A percentile compares a stretch with the other conserved stretches of the same genome.
These are phyloP conservation scores for Hippocampus mohnikei DNA, from an alignment of 2,113 vertebrate genomes.

Conservation along the genomic window DNA sequence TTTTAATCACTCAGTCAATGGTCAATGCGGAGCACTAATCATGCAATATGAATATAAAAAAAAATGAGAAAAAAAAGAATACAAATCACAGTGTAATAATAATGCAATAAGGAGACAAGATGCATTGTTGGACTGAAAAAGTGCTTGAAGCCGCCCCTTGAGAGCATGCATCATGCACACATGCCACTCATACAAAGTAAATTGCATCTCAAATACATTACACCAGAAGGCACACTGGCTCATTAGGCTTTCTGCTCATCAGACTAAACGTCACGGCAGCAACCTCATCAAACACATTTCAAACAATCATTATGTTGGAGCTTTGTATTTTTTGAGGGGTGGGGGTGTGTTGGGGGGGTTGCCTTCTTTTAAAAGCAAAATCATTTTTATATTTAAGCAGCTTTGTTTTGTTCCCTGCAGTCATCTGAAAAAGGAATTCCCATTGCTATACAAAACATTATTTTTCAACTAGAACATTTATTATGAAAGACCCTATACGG, in stretches of 20 bases:
- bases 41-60: not conserved
- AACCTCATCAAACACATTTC: not conserved
- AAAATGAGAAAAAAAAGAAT: too few relatives aligned
- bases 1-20: not conserved
- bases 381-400: not conserved
- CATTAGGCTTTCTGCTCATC: not conserved
- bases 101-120: not conserved
- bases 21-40: not conserved
- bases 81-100: not conserved
- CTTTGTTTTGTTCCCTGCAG: not conserved
- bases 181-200: not conserved
- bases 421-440: not conserved
- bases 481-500: too few relatives aligned
- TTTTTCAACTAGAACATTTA: not conserved
- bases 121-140: not conserved
- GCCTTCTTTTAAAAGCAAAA: not conserved
- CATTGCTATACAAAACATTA: not conserved
- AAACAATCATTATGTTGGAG: not conserved
- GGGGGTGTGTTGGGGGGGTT: too few relatives aligned
- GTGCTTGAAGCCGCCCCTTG: not conserved
- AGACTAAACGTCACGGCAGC: not conserved
- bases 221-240: not conserved
- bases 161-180: not conserved
- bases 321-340: not conserved
- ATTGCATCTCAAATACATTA: not conserved